These are phyloP conservation scores for Mesembrinibis cayennensis DNA, from an alignment of 2,113 vertebrate genomes.

Conservation along the genomic window DNA sequence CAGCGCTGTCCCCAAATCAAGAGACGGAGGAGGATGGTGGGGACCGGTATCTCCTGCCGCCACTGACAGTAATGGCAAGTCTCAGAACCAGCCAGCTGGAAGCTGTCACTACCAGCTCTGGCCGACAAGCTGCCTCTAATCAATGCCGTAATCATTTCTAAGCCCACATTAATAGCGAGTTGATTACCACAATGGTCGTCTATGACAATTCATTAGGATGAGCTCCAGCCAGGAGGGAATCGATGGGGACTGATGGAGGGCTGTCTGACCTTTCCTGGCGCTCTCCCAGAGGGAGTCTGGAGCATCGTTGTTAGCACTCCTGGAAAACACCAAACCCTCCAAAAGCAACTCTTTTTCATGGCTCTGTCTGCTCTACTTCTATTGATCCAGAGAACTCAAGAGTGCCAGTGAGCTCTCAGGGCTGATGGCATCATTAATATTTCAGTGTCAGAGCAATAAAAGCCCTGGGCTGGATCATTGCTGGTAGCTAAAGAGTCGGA, in stretches of 20 bases:
- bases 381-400: background rate
- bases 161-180: background rate
- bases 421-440: constrained; percentile 12
- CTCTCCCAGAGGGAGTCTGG: background rate
- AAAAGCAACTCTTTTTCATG: background rate
- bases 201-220: constrained; percentile 37
- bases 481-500: background rate
- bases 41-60: background rate
- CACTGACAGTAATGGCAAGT: background rate
- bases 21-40: background rate
- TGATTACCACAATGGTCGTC: background rate
- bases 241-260: background rate
- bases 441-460: background rate
- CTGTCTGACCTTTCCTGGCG: background rate
- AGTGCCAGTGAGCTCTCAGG: background rate
- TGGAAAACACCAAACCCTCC: background rate
- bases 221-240: constrained; percentile 21
- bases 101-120: background rate
- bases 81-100: background rate
- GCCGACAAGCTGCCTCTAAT: background rate
- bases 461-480: background rate
- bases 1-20: background rate
- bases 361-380: background rate
- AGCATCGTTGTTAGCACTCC: background rate
- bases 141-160: background rate